Base-by-base conservation (phyloP, 35 echinoderm and acorn worm genomes). In the Holothuria glaberrima region DNA sequence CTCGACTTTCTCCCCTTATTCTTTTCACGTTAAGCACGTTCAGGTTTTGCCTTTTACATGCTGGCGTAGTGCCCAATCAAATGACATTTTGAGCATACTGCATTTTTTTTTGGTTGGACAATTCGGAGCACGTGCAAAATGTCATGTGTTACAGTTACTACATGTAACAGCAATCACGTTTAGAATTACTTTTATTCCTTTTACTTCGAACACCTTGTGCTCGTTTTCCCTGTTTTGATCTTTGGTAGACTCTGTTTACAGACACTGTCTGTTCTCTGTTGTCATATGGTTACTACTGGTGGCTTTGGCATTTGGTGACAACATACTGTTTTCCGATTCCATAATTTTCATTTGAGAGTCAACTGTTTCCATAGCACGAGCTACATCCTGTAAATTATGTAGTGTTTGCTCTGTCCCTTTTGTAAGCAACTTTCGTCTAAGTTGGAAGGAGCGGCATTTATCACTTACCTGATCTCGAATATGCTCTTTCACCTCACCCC, bases 391-490 rank as follows among this genome's bases (percentile, higher is more conserved):
- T 44, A 44, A 10, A n/a, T 7, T 60, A 57, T 60, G 18, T 24
- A 82, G 14, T 22, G 21, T 82, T 58, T 57, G 29, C 12, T 4
- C 17, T 26, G 71, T 31, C 30, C 78, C 78, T 82, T 82, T 82
- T 25, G 48, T 12, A 6, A 82, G 57, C 14, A 82, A 25, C 18
- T 82, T 82, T 10, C 78, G 78, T 58, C 48, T 24, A 30, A 82
- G 21, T 32, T 82, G 36, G 2, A 46, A 56, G 13, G 78, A 82
- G 3, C 14, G 20, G 21, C 78, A 26, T 25, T 82, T 56, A 30
- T 82, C 78, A 18, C 54, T 82, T 6, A 82, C 13, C 24, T 82
- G 9, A 45, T 79, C 75, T 24, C 35, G 30, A 17, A 54, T 79
- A 26, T 79, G 75, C 24, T 79, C 75, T 9, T 79, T 26, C 18